Conservation (phyloP, 2,113 vertebrate species). For the Propithecus coquereli region DNA sequence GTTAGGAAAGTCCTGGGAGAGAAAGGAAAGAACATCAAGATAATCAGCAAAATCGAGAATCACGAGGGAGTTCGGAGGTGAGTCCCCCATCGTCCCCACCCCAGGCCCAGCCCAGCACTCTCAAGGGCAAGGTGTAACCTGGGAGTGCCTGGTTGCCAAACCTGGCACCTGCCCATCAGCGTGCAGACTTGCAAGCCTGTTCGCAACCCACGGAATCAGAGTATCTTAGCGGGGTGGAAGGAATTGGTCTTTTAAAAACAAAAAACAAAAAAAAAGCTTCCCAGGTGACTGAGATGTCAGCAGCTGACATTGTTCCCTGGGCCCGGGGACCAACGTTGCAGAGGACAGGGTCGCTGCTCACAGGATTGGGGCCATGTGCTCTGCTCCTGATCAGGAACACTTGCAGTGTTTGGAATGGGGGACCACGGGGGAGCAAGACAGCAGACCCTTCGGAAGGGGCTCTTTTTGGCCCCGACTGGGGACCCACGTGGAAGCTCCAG, state of each 20-base stretch:
- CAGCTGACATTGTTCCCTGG: background rate
- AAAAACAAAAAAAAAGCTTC: background rate
- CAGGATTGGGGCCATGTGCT: background rate
- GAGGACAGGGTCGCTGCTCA: background rate
- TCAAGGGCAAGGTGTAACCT: background rate
- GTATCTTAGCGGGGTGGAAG: background rate
- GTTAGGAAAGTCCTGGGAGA: slow-evolving; percentile 94
- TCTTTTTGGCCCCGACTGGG: background rate
- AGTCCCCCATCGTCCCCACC: background rate
- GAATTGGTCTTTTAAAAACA: background rate
- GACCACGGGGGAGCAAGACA: background rate
- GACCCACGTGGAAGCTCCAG: background rate
- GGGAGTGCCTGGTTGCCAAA: background rate
- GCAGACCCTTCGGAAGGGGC: background rate
- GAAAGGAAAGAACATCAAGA: slow-evolving; percentile 97
- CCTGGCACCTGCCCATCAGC: background rate
- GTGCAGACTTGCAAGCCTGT: background rate
- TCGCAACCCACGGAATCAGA: no score
- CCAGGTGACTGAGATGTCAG: background rate
- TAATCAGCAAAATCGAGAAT: slow-evolving; percentile 99
- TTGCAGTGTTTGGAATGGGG: background rate
- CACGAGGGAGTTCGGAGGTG: slow-evolving; percentile 97
- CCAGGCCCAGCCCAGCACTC: background rate
- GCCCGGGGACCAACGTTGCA: background rate
- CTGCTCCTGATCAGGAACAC: background rate